Evolutionary conservation across 1,140 invertebrate species (phyloP), one percentile per base, ranked within the genome.

Genomic region (Aplysia californica): DNA sequence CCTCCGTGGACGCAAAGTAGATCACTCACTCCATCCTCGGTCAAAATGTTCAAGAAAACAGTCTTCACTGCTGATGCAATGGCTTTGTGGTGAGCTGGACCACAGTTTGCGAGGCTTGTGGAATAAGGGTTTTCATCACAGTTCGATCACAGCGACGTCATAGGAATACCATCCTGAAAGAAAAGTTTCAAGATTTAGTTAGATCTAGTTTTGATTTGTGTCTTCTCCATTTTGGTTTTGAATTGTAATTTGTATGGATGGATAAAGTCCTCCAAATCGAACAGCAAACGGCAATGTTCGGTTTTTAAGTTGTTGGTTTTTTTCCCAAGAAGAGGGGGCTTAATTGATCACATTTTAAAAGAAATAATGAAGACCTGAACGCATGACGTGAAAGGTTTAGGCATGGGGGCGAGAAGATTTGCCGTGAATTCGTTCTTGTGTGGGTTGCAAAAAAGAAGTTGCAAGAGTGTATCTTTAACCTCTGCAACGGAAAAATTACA

Each of bases 161-260:
- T 75, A 35, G 74, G 74, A 41, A 75, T 75, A 3, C 74, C 74
- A 31, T 75, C 64, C 74, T 75, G 74, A 50, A 56, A 76, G 5
- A 59, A 36, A 26, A 61, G 23, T 15, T 39, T 26, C 20, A 18
- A 31, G 36, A 18, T 35, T 56, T 29, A 50, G 23, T 55, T 56
- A 18, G 10, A 31, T 55, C 3, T 18, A 26, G 29, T 6, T 33
- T 56, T 29, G 5, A 20, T 29, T 15, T 1, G 36, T 44, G 3
- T 23, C 26, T 26, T 44, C 33, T 38, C 10, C 38, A 26, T 18
- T n/a, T 4, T 26, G 33, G 21, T 21, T 21, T 20, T 0, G 26
- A n/a, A 56, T 29, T n/a, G n/a, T 35, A 56, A 0, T 26, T 33
- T 21, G 23, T 5, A 21, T 35, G 3, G 50, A 3, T 26, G 38